Base-by-base conservation (phyloP, 2,888 invertebrate species). In the Carabus problematicus region DNA sequence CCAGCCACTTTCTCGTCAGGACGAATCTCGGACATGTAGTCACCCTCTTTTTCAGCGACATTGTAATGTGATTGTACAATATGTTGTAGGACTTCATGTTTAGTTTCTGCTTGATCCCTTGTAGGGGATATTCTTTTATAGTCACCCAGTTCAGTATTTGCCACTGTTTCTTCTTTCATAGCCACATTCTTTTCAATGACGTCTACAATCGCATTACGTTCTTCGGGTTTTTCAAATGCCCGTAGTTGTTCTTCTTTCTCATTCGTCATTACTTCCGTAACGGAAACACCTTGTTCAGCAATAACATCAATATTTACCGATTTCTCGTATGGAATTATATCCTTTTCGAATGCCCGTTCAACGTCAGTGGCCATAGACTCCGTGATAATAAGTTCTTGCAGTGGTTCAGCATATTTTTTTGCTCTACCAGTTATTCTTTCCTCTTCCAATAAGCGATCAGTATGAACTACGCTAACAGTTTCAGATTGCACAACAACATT, bases 271-370 rank as follows among this genome's bases (percentile, higher is more conserved):
- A 86, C 76, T 82, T 89, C 88, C 8, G 86, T 88, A 14, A 91
- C 80, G 72, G 86, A 85, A 67, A 91, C 71, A 74, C 88, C 81
- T 82, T 89, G 85, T 76, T 80, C 87, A 80, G 84, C 86, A 77
- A 81, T 83, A 79, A 85, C 85, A 64, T 81, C 85, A 43, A 86
- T 76, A 64, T 83, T 79, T 3, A 85, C 84, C 39, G 87, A 87
- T 73, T 82, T 83, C 71, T 84, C 86, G 54, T 85, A 76, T 3
- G 86, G 82, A 77, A 88, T 84, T 71, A 84, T 83, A 74, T 88
- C 86, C 49, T 83, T 59, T 75, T 79, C 70, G 75, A 81, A 71
- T 73, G 77, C 54, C 85, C 81, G 73, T 81, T 83, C 76, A 80
- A 81, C 71, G 85, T 92, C 91, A 12, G 82, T 82, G 40, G 82